Conservation (phyloP, 2,113 vertebrate genomes). For the Pandion haliaetus region DNA sequence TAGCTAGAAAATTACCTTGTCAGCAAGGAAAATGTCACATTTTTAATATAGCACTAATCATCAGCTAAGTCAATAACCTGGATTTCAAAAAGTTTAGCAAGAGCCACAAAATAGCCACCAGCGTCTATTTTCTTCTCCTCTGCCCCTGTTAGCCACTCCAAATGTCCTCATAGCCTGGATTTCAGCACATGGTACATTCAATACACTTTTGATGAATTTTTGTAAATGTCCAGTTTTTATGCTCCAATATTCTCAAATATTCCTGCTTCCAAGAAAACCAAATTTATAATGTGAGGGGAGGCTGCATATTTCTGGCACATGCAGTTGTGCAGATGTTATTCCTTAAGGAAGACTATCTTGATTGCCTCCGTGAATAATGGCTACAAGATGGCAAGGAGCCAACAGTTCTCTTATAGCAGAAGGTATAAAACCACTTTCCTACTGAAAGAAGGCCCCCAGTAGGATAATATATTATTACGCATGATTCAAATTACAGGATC, state of each 20-base stretch:
- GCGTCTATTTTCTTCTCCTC: not conserved
- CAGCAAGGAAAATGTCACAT: not conserved
- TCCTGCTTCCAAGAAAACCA: constrained; percentile 71
- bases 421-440: constrained; percentile 80
- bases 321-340: constrained; percentile 81
- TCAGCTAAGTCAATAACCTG: not conserved
- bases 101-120: not conserved
- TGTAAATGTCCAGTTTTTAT: constrained; percentile 44
- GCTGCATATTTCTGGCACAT: constrained; percentile 72
- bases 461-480: constrained; percentile 86
- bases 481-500: constrained; percentile 85
- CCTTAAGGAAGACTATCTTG: constrained; percentile 77
- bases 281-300: constrained; percentile 68
- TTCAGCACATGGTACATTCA: constrained; percentile 46
- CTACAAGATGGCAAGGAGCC: constrained; percentile 71
- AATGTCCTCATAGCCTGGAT: not conserved
- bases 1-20: constrained; percentile 23
- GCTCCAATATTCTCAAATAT: constrained; percentile 59
- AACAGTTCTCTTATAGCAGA: constrained; percentile 77
- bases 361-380: constrained; percentile 80
- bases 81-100: not conserved
- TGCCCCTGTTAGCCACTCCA: not conserved
- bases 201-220: constrained; percentile 39
- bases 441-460: constrained; percentile 80
- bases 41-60: not conserved